Percentiles rank a stretch among this genome's conserved stretches.
phyloP scores from a whole-genome alignment of 2,888 invertebrate genomes.

The Octodonta nipae region DNA sequence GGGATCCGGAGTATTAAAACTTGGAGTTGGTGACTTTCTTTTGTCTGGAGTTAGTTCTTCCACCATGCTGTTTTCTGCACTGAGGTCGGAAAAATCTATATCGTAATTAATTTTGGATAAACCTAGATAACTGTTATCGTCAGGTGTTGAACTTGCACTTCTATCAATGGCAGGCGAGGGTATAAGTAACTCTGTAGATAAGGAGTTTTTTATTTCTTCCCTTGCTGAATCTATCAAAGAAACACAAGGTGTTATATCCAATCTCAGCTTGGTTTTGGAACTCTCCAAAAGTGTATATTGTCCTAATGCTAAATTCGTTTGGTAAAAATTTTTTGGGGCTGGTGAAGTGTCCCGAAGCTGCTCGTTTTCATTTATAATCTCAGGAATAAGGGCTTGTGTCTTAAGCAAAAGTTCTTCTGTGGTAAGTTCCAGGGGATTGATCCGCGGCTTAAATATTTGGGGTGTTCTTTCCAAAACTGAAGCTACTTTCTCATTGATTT shows the following conservation, averaged over 20 bases:
- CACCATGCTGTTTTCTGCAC: conserved; percentile 56
- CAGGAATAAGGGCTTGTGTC: conserved; percentile 2
- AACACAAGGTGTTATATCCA: conserved; percentile 33
- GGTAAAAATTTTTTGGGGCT: conserved; percentile 22
- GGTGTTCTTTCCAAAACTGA: conserved; percentile 63
- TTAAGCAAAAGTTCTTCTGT: conserved; percentile 3
- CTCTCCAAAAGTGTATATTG: conserved; percentile 17
- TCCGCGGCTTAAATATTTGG: conserved; percentile 50
- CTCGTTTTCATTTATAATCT: conserved; percentile 3
- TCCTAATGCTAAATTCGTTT: conserved; percentile 27
- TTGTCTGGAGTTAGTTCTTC: conserved; percentile 39
- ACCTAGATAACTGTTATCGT: conserved; percentile 48
- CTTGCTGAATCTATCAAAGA: conserved; percentile 24
- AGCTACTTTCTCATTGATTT: conserved; percentile 59
- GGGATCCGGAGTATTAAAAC: conserved; percentile 37
- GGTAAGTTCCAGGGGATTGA: conserved; percentile 38
- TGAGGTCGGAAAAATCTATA: conserved; percentile 61
- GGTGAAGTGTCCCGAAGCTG: no score
- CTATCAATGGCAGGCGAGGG: conserved; percentile 16
- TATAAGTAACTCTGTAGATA: conserved; percentile 35
- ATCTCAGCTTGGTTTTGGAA: conserved; percentile 24
- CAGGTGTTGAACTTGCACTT: conserved; percentile 45
- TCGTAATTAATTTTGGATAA: conserved; percentile 62
- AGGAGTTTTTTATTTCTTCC: conserved; percentile 27
- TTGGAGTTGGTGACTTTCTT: conserved; percentile 24